Evolutionary conservation across 2,113 vertebrate species (phyloP).

Genomic region (Suncus etruscus): DNA sequence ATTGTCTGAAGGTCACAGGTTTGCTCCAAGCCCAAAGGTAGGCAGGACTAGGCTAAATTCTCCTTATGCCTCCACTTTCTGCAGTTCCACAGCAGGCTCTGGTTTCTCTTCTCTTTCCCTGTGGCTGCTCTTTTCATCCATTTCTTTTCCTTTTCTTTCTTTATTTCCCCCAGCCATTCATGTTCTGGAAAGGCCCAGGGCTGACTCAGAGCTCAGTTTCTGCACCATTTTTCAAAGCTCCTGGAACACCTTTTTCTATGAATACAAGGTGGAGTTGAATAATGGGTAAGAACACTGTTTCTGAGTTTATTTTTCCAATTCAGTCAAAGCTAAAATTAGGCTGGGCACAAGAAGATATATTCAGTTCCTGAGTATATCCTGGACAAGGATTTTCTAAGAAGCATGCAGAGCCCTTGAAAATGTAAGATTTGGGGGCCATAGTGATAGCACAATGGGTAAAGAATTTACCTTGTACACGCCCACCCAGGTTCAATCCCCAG

Average conservation of each 20-base stretch:
- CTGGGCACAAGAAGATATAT: neutral
- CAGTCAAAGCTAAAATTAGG: neutral
- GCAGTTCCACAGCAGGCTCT: accelerated
- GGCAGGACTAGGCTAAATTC: too few relatives aligned
- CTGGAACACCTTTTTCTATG: accelerated
- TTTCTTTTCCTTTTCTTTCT: neutral
- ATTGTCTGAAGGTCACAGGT: neutral
- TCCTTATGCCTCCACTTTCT: accelerated
- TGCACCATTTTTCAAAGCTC: neutral
- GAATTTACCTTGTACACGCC: too few relatives aligned
- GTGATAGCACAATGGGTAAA: too few relatives aligned
- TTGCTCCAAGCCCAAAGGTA: too few relatives aligned
- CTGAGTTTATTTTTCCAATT: slow-evolving; percentile 34
- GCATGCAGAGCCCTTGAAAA: neutral
- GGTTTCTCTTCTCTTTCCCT: accelerated
- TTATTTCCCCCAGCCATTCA: too few relatives aligned
- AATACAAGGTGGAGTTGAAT: neutral
- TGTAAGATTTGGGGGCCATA: neutral
- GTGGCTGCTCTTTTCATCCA: neutral
- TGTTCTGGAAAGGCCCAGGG: neutral
- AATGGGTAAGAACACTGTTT: slow-evolving; percentile 2
- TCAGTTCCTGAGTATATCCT: neutral
- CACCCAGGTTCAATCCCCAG: too few relatives aligned
- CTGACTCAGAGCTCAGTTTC: neutral
- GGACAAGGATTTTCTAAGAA: neutral